Percentiles rank a stretch among this genome's conserved stretches.
These are phyloP conservation scores for Chloroclystis v-ata DNA, from an alignment of 2,888 invertebrate genomes.

Conservation along the genomic window DNA sequence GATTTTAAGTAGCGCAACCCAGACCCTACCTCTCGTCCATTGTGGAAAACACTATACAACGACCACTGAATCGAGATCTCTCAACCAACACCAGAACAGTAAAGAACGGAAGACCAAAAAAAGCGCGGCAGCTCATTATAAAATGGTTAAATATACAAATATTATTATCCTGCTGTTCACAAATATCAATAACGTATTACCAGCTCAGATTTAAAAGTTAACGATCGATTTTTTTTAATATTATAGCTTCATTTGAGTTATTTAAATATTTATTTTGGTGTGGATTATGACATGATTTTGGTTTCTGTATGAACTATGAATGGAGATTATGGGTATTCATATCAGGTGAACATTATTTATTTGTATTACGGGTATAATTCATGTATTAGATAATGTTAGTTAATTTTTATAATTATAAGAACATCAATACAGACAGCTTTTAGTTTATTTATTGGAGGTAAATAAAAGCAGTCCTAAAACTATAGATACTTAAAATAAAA, in stretches of 20 bases:
- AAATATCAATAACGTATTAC: constrained; percentile 78
- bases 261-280: constrained; percentile 11
- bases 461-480: too few species aligned
- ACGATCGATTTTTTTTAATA: constrained; percentile 53
- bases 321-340: background rate
- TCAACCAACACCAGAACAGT: constrained; percentile 31
- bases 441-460: too few species aligned
- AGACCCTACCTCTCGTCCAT: constrained; percentile 69
- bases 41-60: constrained; percentile 63
- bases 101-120: constrained; percentile 18
- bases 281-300: background rate
- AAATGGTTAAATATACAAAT: constrained; percentile 64
- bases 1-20: constrained; percentile 4
- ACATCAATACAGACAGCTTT: too few species aligned
- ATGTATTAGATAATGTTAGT: too few species aligned
- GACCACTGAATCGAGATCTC: constrained; percentile 44
- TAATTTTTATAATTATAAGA: too few species aligned
- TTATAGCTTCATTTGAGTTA: constrained; percentile 49
- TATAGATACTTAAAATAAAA: too few species aligned
- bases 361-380: background rate
- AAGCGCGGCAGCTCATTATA: constrained; percentile 45
- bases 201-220: constrained; percentile 73
- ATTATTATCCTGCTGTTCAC: constrained; percentile 76
- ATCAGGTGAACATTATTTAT: background rate
- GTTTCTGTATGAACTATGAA: background rate